phyloP scores from a whole-genome alignment of 2,113 vertebrate genomes.

The Rattus rattus region DNA sequence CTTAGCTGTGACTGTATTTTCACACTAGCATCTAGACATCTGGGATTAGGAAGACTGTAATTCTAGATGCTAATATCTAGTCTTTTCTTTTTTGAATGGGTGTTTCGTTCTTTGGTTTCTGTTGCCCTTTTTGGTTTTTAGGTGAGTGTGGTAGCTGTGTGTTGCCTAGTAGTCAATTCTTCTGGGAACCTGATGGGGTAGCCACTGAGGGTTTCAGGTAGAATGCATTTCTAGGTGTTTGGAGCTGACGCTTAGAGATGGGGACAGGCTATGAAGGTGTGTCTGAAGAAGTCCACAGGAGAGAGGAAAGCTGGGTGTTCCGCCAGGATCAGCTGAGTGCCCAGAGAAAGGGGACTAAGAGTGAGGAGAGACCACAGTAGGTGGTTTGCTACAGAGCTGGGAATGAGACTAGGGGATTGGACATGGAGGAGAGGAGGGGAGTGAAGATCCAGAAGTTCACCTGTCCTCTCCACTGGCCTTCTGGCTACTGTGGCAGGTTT shows the following conservation, averaged over 20 bases:
- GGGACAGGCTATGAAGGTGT: not conserved
- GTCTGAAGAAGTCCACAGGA: not conserved
- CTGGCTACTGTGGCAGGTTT: not conserved
- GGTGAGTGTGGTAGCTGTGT: not conserved
- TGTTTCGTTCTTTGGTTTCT: not conserved
- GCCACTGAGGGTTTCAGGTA: not conserved
- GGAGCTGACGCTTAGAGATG: not conserved
- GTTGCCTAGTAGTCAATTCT: not conserved
- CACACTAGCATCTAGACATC: not conserved
- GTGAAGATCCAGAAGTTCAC: too few relatives aligned
- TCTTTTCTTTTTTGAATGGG: not conserved
- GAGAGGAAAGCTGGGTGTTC: not conserved
- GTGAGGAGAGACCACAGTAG: not conserved
- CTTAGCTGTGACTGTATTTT: not conserved
- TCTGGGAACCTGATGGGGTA: not conserved
- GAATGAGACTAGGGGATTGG: not conserved
- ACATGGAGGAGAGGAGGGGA: too few relatives aligned
- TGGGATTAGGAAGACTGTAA: not conserved
- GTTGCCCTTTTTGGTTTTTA: not conserved
- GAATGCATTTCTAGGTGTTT: not conserved
- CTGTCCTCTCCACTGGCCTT: not conserved
- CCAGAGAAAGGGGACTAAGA: not conserved
- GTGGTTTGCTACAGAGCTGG: not conserved
- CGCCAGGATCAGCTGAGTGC: not conserved
- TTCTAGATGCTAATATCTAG: not conserved